Base-by-base conservation (phyloP, 2,888 invertebrate species). In the Drosophila borborema region DNA sequence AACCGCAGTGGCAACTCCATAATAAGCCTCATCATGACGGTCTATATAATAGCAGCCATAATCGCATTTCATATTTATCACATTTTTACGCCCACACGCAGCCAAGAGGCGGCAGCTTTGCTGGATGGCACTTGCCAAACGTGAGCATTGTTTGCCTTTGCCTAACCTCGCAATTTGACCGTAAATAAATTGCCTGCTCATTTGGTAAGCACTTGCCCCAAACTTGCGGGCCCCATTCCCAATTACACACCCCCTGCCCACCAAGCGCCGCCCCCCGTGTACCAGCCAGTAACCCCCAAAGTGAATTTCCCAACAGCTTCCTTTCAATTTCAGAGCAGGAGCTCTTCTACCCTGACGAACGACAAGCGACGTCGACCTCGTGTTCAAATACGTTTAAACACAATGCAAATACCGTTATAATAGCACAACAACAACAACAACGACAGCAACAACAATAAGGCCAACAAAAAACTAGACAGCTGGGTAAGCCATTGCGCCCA, bases 351-450 rank as follows among this genome's bases (percentile, higher is more conserved):
- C 79, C 77, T 86, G 82, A 71, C 63, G 69, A 63, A 40, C 59
- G 67, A 20, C 63, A 67, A 55, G 43, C 66, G 49, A 55, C 51
- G 71, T 61, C 64, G 64, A 75, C 71, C 64, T 73, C 77, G 82
- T 87, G 80, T 81, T 87, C 78, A 90, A 90, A 90, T 88, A 84
- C 91, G 90, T 84, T 91, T 90, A 90, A 91, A 81, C 82, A 91
- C 88, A 91, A 91, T 91, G 91, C 91, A 91, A 92, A 92, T 92
- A 89, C 88, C 86, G 90, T 91, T 86, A 92, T 91, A 91, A 92
- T 91, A 86, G 89, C 84, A 82, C 78, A 72, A 74, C 76, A 86
- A 70, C 88, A 74, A 63, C 23, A 6, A 12, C 74, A 86, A 69
- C 74, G 74, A 82, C 51, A 8, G 9, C 74, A 86, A 87, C 72